Percentiles rank a stretch among this genome's conserved stretches.
These are phyloP conservation scores for Micrastur ruficollis DNA, from an alignment of 2,797 vertebrate species.

Conservation along the genomic window DNA sequence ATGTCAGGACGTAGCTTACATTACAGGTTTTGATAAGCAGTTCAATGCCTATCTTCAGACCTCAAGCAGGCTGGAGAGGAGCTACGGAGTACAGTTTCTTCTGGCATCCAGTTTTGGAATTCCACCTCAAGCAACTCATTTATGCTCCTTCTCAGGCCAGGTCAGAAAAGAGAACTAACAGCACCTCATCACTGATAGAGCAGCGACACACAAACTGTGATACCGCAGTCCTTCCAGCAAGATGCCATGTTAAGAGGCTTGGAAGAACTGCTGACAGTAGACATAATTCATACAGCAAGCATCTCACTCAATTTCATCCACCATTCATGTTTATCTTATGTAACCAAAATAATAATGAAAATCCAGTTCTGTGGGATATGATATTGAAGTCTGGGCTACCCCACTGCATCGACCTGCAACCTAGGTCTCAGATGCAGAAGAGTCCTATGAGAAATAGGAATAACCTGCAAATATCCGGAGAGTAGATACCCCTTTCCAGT, in stretches of 20 bases:
- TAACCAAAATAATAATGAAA: background rate
- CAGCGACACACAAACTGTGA: fast-evolving
- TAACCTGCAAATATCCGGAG: background rate
- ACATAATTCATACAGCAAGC: background rate
- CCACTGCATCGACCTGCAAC: background rate
- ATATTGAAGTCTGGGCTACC: background rate
- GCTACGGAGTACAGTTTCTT: background rate
- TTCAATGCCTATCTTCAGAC: background rate
- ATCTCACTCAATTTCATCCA: background rate
- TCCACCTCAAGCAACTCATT: background rate
- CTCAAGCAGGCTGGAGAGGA: background rate
- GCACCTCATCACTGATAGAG: background rate
- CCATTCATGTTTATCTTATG: background rate
- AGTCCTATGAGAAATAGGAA: background rate
- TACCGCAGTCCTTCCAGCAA: background rate
- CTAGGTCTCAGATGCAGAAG: background rate
- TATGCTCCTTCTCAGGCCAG: background rate
- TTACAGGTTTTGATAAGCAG: background rate
- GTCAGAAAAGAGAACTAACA: background rate
- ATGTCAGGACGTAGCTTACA: background rate
- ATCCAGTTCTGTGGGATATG: background rate
- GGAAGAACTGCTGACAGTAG: background rate
- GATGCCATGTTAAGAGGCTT: background rate
- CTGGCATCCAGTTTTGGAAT: background rate
- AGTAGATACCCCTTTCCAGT: background rate